Evolutionary conservation across 2,888 invertebrate genomes (phyloP).

Genomic region (Lathronympha strigana): DNA sequence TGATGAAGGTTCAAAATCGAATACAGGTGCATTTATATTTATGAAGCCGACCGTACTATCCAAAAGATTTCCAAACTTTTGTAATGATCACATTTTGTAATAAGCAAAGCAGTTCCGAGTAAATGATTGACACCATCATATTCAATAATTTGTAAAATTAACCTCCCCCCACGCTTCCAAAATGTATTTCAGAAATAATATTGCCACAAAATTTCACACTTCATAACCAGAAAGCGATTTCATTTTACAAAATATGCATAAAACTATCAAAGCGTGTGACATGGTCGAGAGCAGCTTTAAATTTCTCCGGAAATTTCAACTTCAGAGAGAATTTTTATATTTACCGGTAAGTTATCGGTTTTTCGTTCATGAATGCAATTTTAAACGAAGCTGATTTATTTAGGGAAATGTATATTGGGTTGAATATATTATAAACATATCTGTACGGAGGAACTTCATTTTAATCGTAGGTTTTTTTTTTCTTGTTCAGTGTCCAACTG

Average conservation of each 20-base stretch:
- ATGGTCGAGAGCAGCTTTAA: background rate
- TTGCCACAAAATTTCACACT: background rate
- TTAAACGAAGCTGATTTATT: background rate
- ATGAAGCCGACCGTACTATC: too few species aligned
- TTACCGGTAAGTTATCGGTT: background rate
- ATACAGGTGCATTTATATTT: too few species aligned
- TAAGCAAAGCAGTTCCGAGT: too few species aligned
- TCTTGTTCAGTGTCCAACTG: too few species aligned
- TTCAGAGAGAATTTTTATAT: conserved; percentile 4
- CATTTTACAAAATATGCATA: conserved; percentile 3
- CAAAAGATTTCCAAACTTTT: too few species aligned
- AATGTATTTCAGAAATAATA: background rate
- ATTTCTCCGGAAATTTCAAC: background rate
- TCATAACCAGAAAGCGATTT: background rate
- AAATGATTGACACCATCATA: too few species aligned
- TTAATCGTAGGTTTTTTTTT: too few species aligned
- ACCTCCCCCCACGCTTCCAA: background rate
- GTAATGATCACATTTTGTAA: too few species aligned
- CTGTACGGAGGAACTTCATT: too few species aligned
- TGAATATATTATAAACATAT: too few species aligned
- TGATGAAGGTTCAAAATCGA: too few species aligned
- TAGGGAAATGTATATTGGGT: background rate
- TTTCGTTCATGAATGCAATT: background rate
- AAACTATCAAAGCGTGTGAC: conserved; percentile 13
- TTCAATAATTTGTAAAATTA: too few species aligned